phyloP scores from a whole-genome alignment of 2,888 invertebrate species.

The Sinodicranocentrus sp. region DNA sequence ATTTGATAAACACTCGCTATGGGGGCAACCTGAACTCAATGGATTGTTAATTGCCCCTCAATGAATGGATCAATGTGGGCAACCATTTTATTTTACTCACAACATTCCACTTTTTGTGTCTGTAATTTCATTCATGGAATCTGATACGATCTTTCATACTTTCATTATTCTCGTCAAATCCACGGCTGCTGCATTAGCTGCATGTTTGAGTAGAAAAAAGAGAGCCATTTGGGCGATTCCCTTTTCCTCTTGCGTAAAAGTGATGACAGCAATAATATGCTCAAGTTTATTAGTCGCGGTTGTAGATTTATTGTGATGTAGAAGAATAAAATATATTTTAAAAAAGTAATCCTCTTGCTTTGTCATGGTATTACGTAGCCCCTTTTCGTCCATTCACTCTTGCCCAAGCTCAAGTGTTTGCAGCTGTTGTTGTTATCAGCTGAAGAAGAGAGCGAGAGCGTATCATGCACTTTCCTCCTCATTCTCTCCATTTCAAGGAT shows the following conservation, averaged over 20 bases:
- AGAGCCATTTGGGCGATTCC: no score
- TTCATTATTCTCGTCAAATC: not conserved
- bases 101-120: no score
- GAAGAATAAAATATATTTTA: slow-evolving; percentile 2
- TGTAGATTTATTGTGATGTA: slow-evolving; percentile 36
- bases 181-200: no score
- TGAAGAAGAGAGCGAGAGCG: no score
- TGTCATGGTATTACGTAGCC: slow-evolving; percentile 29
- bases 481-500: no score
- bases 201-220: no score
- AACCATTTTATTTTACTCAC: no score
- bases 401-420: slow-evolving; percentile 51
- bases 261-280: slow-evolving; percentile 55
- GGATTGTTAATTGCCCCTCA: slow-evolving; percentile 3
- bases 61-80: no score
- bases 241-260: not conserved
- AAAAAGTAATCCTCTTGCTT: slow-evolving; percentile 47
- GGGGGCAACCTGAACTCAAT: not conserved
- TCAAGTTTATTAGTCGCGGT: slow-evolving; percentile 26
- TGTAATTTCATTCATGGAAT: not conserved
- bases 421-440: slow-evolving; percentile 60
- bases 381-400: not conserved
- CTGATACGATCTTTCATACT: not conserved
- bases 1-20: no score
- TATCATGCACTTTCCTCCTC: no score